Base-by-base conservation (phyloP, 2,797 vertebrate species). In the Stomatorhinus walkeri region DNA sequence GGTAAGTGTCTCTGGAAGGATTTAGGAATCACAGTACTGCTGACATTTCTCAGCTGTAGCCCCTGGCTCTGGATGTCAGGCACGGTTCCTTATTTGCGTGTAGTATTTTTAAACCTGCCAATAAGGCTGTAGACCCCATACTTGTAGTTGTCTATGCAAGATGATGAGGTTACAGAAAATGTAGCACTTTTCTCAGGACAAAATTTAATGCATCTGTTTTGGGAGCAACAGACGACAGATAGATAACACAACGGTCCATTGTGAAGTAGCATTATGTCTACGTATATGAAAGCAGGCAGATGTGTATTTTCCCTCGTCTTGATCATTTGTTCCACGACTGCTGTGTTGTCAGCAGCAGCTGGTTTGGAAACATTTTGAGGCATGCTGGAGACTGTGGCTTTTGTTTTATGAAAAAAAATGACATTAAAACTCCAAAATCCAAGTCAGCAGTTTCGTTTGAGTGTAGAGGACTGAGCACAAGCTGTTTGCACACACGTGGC, bases 381-480 rank as follows among this genome's bases (percentile, higher is more conserved):
- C 93, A 91, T 92, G 91, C 92, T 94, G 93, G 93, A 94, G 94
- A 93, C 94, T 94, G 93, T 91, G 94, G 95, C 93, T 96, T 94
- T 95, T 95, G 93, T 94, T 94, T 94, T 92, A 94, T 94, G 92
- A 94, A 91, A 89, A 91, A 92, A 91, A 90, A 87, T 46, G 24
- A 90, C 88, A 90, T 91, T 94, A 91, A 91, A 90, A 93, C 90
- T 90, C 54, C 19, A 91, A 94, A 93, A 92, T 93, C 92, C 92
- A 93, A 94, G 95, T 95, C 94, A 95, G 95, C 94, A 91, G 95
- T 95, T 95, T 95, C 94, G 95, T 94, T 91, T 91, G 89, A 90
- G 92, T 92, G 28, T 89, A 92, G 91, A 87, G 93, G 93, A 93
- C 91, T 91, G 85, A 90, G 89, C 90, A 85, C 19, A 54, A 83